A percentile compares a stretch with the other conserved stretches of the same genome.
Evolutionary conservation across 37 sponge, comb jelly and placozoan genomes (phyloP).

Genomic region (Oscarella lobularis): DNA sequence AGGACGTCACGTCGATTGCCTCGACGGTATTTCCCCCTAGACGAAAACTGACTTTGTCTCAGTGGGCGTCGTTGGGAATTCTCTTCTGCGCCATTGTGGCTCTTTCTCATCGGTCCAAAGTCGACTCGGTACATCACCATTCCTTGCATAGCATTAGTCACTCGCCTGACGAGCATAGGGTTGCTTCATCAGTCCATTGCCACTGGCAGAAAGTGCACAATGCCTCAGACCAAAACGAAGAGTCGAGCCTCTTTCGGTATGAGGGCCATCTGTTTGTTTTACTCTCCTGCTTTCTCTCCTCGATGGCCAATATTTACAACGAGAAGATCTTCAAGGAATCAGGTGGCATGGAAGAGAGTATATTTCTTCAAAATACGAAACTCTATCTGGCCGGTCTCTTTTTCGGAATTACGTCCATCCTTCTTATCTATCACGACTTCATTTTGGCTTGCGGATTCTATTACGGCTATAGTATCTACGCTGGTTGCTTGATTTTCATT

Average conservation of each 20-base stretch:
- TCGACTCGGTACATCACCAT: neutral
- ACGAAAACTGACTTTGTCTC: neutral
- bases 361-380: neutral
- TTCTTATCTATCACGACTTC: neutral
- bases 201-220: neutral
- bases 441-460: neutral
- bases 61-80: neutral
- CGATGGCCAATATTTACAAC: neutral
- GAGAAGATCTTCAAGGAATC: neutral
- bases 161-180: neutral
- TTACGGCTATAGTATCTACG: neutral
- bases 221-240: neutral
- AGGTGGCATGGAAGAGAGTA: neutral
- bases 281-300: neutral
- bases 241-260: neutral
- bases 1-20: neutral
- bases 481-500: neutral
- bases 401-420: neutral
- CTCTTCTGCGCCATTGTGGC: neutral
- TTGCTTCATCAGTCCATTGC: neutral
- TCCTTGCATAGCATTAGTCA: neutral
- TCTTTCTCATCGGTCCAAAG: neutral
- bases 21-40: neutral
- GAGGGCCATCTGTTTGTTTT: neutral
- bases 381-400: neutral